Evolutionary conservation across 2,113 vertebrate genomes (phyloP), one percentile per base, ranked within the genome.

Genomic region (Dicrurus megarhynchus): DNA sequence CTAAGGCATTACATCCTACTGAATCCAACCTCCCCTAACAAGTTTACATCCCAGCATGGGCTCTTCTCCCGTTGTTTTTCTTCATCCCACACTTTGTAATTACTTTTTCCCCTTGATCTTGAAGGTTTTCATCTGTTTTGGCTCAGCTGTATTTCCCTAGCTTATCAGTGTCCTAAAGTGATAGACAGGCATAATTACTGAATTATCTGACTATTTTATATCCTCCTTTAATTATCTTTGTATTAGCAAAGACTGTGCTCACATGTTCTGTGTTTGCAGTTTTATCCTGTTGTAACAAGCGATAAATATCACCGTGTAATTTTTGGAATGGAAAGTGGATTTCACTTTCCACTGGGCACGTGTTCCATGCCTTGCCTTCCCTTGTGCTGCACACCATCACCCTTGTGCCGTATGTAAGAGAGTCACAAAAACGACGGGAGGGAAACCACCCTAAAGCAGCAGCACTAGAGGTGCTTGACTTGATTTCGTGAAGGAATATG

Each of bases 41-140:
- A 50, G 76, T 96, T 90, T 81, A 46, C 28, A 32, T 92, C 73
- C 64, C 83, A 84, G 69, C 60, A 16, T 64, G 84, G 52, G 60
- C 77, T 70, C 74, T 69, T 83, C 37, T 86, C 55, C 50, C 10
- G 16, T 70, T 95, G 77, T 69, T 93, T 91, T 75, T 49, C 61
- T 95, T 89, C 39, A 24, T 82, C 57, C 46, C 57, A 46, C 27
- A 49, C 37, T 91, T 95, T 35, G n/a, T 91, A 80, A 87, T 92
- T 80, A 33, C 28, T 86, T 81, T 70, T 81, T 84, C 49, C 60
- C 35, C 80, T 89, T 86, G 83, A 76, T 86, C 53, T 56, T 76
- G 23, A 28, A 65, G 28, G 50, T 73, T 92, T 92, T 90, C 33
- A 39, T 90, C 60, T 76, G 10, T 17, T 87, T 69, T 67, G 32